Percentiles rank a stretch among this genome's conserved stretches.
phyloP scores from a whole-genome alignment of 1,140 invertebrate genomes.

The Pygmarrhopalites habei region DNA sequence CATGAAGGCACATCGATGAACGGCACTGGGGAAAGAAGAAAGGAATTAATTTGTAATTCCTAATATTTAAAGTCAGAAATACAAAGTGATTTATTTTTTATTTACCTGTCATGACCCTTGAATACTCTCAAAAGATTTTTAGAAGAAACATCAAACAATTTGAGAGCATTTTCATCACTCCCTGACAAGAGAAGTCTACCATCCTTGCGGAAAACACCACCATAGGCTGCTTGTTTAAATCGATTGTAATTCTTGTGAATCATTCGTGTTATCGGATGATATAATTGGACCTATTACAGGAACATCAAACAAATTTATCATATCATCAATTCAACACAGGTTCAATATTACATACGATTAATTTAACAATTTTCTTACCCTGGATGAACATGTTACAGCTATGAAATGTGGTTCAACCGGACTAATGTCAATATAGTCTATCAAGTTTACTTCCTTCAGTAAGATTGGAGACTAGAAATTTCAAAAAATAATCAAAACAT shows the following conservation, averaged over 20 bases:
- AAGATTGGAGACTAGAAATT: slow-evolving; percentile 65
- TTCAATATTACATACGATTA: not conserved
- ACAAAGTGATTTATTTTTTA: too few species aligned
- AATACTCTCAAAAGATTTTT: slow-evolving; percentile 66
- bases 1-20: slow-evolving; percentile 78
- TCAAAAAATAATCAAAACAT: slow-evolving; percentile 15
- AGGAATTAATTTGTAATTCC: too few species aligned
- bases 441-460: slow-evolving; percentile 83
- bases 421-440: slow-evolving; percentile 85
- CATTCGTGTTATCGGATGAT: slow-evolving; percentile 77
- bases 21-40: slow-evolving; percentile 49
- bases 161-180: slow-evolving; percentile 76
- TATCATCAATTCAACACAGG: not conserved
- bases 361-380: slow-evolving; percentile 49
- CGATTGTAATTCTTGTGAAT: slow-evolving; percentile 74
- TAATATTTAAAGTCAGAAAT: too few species aligned
- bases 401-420: slow-evolving; percentile 78
- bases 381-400: slow-evolving; percentile 80
- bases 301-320: slow-evolving; percentile 2
- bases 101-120: slow-evolving; percentile 57
- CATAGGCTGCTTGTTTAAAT: slow-evolving; percentile 78
- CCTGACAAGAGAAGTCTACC: slow-evolving; percentile 77
- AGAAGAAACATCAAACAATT: slow-evolving; percentile 78
- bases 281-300: slow-evolving; percentile 65
- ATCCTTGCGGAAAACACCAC: slow-evolving; percentile 76